Evolutionary conservation across 2,797 vertebrate species (phyloP).

Genomic region (Sciaenops ocellatus): DNA sequence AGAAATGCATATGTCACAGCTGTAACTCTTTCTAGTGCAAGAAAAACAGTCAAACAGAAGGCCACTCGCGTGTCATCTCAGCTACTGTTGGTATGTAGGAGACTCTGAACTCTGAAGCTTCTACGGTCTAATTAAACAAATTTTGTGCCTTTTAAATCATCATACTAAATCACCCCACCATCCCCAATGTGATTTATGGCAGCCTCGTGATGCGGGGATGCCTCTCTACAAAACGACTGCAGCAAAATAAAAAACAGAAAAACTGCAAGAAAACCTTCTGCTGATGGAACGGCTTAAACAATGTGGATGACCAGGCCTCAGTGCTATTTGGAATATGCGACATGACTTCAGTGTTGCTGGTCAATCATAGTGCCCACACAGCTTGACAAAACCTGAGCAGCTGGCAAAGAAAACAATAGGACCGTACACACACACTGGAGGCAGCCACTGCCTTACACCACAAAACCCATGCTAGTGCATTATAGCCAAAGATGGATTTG

Average conservation of each 20-base stretch:
- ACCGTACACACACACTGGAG: not conserved
- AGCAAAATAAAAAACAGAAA: not conserved
- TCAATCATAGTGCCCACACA: not conserved
- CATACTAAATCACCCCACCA: constrained; percentile 16
- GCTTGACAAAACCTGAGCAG: constrained; percentile 7
- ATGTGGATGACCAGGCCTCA: not conserved
- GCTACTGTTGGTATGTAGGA: not conserved
- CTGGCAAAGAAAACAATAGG: not conserved
- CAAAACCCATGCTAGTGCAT: not conserved
- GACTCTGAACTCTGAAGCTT: not conserved
- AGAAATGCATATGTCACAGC: not conserved
- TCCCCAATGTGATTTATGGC: constrained; percentile 15
- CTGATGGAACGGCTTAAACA: not conserved
- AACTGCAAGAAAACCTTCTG: not conserved
- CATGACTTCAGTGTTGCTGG: not conserved
- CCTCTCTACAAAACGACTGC: not conserved
- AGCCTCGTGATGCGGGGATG: not conserved
- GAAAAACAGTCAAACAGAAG: not conserved
- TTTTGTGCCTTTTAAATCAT: not conserved
- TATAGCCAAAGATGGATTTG: not conserved
- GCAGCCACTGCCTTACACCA: not conserved
- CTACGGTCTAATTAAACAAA: not conserved
- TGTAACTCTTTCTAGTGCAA: not conserved
- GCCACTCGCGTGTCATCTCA: constrained; percentile 1
- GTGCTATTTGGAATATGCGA: not conserved